A percentile compares a stretch with the other conserved stretches of the same genome.
Conservation (phyloP, 2,797 vertebrate species). For the Urocyon cinereoargenteus region DNA sequence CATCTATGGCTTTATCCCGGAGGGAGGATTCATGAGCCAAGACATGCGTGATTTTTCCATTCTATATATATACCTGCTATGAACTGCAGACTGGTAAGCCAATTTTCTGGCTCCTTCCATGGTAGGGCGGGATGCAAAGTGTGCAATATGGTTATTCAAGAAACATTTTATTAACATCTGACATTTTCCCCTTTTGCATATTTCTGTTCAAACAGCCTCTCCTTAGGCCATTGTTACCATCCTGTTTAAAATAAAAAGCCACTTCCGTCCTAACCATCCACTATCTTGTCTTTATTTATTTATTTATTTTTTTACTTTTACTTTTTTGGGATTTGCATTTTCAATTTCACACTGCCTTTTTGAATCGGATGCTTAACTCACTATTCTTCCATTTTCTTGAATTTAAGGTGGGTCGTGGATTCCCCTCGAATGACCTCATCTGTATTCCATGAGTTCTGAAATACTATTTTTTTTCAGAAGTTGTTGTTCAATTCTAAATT, state of each 20-base stretch:
- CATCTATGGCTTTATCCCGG: slow-evolving; percentile 15
- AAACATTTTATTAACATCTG: not conserved
- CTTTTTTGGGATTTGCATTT: not conserved
- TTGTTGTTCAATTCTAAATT: not conserved
- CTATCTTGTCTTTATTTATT: not conserved
- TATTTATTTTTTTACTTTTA: not conserved
- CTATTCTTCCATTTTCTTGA: slow-evolving; percentile 4
- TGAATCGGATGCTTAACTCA: not conserved
- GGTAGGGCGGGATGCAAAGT: not conserved
- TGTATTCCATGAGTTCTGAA: not conserved
- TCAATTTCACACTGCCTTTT: not conserved
- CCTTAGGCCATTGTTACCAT: not conserved
- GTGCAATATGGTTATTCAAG: not conserved
- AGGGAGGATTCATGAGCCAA: slow-evolving; percentile 18
- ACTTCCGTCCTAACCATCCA: not conserved
- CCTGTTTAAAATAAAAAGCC: not conserved
- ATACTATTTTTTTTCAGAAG: not conserved
- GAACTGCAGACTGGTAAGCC: not conserved
- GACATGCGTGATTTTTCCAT: slow-evolving; percentile 16
- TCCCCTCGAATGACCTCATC: not conserved
- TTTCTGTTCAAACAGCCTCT: slow-evolving; percentile 14
- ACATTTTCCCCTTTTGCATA: not conserved
- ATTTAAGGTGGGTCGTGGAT: not conserved
- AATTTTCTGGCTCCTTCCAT: not conserved
- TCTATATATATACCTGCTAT: not conserved